Conservation (phyloP, 2,797 vertebrate species). For the Anomalospiza imberbis region DNA sequence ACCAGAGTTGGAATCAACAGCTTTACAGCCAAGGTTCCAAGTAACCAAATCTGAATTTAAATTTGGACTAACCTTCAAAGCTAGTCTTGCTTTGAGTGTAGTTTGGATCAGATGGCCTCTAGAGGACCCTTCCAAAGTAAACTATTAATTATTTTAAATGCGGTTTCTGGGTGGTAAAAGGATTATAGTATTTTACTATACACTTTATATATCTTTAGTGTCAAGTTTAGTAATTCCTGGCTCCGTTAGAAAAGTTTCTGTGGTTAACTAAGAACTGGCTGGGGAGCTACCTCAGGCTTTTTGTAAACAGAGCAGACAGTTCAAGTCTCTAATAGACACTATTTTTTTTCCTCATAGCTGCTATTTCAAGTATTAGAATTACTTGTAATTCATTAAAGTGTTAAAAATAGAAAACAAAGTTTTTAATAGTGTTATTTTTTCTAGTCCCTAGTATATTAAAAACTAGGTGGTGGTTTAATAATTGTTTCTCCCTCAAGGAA, state of each 20-base stretch:
- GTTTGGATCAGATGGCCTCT: not conserved
- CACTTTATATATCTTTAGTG: not conserved
- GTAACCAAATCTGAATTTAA: not conserved
- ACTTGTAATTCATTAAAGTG: not conserved
- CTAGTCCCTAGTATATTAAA: not conserved
- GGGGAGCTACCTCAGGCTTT: not conserved
- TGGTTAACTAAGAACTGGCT: not conserved
- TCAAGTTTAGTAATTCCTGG: not conserved
- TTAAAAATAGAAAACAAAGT: not conserved
- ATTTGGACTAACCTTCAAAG: not conserved
- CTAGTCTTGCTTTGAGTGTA: not conserved
- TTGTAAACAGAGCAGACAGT: not conserved
- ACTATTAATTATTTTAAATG: not conserved
- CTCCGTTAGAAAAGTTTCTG: not conserved
- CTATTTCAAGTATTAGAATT: not conserved
- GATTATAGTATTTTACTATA: not conserved
- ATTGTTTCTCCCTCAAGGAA: slow-evolving; percentile 11
- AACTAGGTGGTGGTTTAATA: not conserved
- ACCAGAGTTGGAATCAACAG: not conserved
- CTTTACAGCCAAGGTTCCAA: not conserved
- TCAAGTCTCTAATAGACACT: not conserved
- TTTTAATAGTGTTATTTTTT: not conserved
- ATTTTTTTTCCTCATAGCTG: not conserved
- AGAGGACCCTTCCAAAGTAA: not conserved
- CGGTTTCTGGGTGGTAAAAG: not conserved